Percentiles rank a stretch among this genome's conserved stretches.
phyloP scores from a whole-genome alignment of 2,888 invertebrate genomes.

The Ormyrus labotus region DNA sequence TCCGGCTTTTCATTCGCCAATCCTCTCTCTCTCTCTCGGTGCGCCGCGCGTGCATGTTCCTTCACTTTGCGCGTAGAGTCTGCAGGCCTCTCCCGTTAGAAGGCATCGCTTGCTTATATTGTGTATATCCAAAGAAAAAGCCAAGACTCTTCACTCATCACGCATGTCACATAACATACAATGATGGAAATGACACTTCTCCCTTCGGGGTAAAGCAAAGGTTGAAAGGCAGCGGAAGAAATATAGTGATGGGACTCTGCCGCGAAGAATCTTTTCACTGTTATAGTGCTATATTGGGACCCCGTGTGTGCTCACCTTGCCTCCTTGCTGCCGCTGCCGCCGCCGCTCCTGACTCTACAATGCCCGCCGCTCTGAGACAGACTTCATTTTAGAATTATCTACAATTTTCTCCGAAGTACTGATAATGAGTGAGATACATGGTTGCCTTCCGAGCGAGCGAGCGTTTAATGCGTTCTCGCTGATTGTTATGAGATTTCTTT shows the following conservation, averaged over 20 bases:
- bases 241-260: conserved; percentile 57
- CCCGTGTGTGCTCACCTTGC: conserved; percentile 7
- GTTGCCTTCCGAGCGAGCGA: conserved; percentile 32
- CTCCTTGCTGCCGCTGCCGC: not conserved
- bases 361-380: conserved; percentile 22
- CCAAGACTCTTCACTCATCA: conserved; percentile 53
- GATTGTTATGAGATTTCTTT: conserved; percentile 53
- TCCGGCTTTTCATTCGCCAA: conserved; percentile 28
- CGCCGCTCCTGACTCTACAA: not conserved
- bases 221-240: conserved; percentile 56
- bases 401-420: conserved; percentile 56
- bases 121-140: conserved; percentile 47
- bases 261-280: conserved; percentile 47
- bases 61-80: not conserved
- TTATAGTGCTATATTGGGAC: conserved; percentile 20
- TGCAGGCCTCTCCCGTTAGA: conserved; percentile 44
- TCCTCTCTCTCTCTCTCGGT: not conserved
- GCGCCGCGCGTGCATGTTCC: not conserved
- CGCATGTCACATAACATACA: conserved; percentile 57
- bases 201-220: conserved; percentile 53
- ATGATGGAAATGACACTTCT: conserved; percentile 58
- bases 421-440: conserved; percentile 55
- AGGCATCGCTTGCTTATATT: conserved; percentile 18
- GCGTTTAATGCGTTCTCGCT: conserved; percentile 47
- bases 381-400: conserved; percentile 55